Evolutionary conservation across 2,797 vertebrate genomes (phyloP).

Genomic region (Micromesistius poutassou): DNA sequence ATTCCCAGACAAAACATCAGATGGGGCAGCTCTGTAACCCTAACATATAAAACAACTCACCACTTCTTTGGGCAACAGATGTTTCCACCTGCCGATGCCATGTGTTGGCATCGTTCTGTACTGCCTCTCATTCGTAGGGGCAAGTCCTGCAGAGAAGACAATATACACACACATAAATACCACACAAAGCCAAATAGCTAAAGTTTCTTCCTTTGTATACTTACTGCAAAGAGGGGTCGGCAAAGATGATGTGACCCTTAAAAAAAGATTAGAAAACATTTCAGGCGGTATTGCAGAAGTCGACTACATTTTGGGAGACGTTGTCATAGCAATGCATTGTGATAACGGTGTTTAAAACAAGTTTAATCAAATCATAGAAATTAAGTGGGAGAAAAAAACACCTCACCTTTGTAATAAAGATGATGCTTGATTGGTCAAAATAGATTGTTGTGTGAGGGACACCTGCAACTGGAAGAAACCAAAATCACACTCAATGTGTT

Average conservation of each 20-base stretch:
- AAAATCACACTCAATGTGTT: neutral
- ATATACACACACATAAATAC: neutral
- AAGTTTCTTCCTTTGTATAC: neutral
- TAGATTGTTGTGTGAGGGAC: constrained; percentile 41
- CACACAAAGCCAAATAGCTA: neutral
- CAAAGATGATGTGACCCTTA: constrained; percentile 28
- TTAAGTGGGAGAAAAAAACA: neutral
- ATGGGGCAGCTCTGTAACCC: neutral
- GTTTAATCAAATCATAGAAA: neutral
- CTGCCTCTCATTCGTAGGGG: constrained; percentile 55
- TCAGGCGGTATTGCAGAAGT: neutral
- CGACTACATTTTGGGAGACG: no score
- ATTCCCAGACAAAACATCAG: neutral
- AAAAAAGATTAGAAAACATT: constrained; percentile 8
- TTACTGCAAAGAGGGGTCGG: neutral
- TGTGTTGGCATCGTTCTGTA: constrained; percentile 81
- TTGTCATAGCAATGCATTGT: neutral
- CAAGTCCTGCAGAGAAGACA: constrained; percentile 27
- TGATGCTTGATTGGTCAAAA: constrained; percentile 34
- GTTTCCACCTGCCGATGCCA: constrained; percentile 82
- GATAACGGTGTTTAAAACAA: no score
- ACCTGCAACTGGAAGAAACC: constrained; percentile 46
- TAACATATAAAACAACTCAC: constrained; percentile 52
- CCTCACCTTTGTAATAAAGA: constrained; percentile 50
- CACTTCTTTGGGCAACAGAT: constrained; percentile 73